These are phyloP conservation scores for Drosophila kambysellisi DNA, from an alignment of 2,888 invertebrate species.

Conservation along the genomic window DNA sequence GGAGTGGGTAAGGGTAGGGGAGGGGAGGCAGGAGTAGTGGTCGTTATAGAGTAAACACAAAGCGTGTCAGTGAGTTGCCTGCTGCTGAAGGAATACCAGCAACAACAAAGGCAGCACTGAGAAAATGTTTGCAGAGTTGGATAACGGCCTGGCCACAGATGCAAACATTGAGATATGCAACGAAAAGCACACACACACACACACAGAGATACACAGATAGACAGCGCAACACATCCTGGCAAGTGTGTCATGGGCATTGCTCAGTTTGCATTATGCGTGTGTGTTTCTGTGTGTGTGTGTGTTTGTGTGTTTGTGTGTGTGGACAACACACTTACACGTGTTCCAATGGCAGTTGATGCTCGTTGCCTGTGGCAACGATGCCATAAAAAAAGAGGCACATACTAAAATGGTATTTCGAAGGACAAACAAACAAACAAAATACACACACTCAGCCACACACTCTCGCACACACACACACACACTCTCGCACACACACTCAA, in stretches of 20 bases:
- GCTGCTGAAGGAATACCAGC: slow-evolving; percentile 20
- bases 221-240: slow-evolving; percentile 27
- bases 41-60: slow-evolving; percentile 59
- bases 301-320: slow-evolving; percentile 31
- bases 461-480: slow-evolving; percentile 7
- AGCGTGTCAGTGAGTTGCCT: slow-evolving; percentile 70
- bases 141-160: slow-evolving; percentile 57
- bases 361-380: slow-evolving; percentile 29
- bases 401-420: slow-evolving; percentile 73
- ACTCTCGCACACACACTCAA: slow-evolving; percentile 2
- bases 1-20: not conserved
- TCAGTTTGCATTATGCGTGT: slow-evolving; percentile 40
- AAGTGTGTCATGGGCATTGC: slow-evolving; percentile 77
- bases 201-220: not conserved
- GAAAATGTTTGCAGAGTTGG: slow-evolving; percentile 59
- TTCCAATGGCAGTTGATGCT: slow-evolving; percentile 44
- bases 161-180: slow-evolving; percentile 77
- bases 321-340: slow-evolving; percentile 70
- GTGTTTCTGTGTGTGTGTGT: slow-evolving; percentile 21
- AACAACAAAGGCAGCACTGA: slow-evolving; percentile 17
- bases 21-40: not conserved
- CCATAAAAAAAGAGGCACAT: slow-evolving; percentile 68
- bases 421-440: slow-evolving; percentile 73
- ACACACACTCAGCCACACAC: slow-evolving; percentile 19
- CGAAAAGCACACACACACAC: slow-evolving; percentile 56